Evolutionary conservation across 2,797 vertebrate species (phyloP), one percentile per base, ranked within the genome.

Genomic region (Coracias cyanogaster): DNA sequence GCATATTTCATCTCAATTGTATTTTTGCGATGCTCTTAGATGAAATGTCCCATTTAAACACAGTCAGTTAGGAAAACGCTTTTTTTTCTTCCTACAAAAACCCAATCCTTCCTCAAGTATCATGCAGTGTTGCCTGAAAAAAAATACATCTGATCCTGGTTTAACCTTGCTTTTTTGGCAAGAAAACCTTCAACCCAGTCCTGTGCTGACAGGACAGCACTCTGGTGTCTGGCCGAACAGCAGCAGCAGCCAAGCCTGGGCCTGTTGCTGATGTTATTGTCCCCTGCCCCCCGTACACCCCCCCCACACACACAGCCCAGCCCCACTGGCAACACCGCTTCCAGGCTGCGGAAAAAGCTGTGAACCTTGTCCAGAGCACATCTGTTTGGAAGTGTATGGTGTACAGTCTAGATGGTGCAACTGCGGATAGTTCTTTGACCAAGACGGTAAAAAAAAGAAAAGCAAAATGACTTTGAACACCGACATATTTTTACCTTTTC

Each of bases 401-500:
- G 80, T 7, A 4, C 12, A 1, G 39, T 1, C n/a, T 2, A 3
- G 5, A 6, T 7, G 28, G 12, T 25, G 31, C 43, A 9, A 9
- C 74, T 5, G 10, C 0, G 15, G 64, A 3, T 1, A 43, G 64
- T 74, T 33, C 78, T 21, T 52, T 5, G 10, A 54, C 48, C 84
- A 52, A 41, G 55, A 60, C 55, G 12, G 65, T 10, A 2, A 69
- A 57, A 60, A 60, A 61, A 55, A 77, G 49, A 70, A 89, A 82
- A 96, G 92, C 82, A 94, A 94, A 97, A 97, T 77, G 94, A 98
- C 90, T 97, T 94, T 87, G 88, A 94, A 96, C 93, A 97, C 93
- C 86, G 82, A 88, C 9, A 57, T 94, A 82, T 31, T 82, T 43
- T 84, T 96, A 98, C 98, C 97, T 97, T 98, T 98, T 98, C 97